Conservation (phyloP, 2,888 invertebrate species). For the Polydrusus cervinus region DNA sequence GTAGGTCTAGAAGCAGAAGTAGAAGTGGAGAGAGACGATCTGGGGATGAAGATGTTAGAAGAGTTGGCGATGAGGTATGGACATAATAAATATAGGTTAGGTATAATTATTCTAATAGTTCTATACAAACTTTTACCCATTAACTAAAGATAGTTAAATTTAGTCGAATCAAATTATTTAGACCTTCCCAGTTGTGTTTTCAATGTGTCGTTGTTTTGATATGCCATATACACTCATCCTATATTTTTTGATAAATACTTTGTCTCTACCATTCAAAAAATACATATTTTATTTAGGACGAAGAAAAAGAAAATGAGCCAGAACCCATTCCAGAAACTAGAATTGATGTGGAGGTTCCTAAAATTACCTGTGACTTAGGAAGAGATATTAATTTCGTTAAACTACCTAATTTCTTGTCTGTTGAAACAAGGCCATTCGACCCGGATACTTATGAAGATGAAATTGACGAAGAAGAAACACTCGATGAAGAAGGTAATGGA, state of each 20-base stretch:
- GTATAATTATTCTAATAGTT: neutral
- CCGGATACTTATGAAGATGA: slow-evolving; percentile 97
- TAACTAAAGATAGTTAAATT: too few species aligned
- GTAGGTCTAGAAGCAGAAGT: slow-evolving; percentile 66
- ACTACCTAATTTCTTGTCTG: slow-evolving; percentile 97
- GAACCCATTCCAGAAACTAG: slow-evolving; percentile 92
- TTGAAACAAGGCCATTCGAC: slow-evolving; percentile 97
- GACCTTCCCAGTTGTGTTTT: too few species aligned
- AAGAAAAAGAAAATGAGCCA: slow-evolving; percentile 82
- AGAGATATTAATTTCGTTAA: slow-evolving; percentile 96
- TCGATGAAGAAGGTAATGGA: slow-evolving; percentile 92
- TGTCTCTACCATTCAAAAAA: too few species aligned
- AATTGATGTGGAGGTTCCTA: slow-evolving; percentile 97
- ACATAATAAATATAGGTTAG: slow-evolving; percentile 31
- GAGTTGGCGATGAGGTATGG: slow-evolving; percentile 61
- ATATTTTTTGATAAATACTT: too few species aligned
- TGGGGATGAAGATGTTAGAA: slow-evolving; percentile 71
- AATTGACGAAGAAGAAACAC: slow-evolving; percentile 97
- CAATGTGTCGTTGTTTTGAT: too few species aligned
- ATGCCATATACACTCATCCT: too few species aligned
- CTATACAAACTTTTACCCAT: too few species aligned
- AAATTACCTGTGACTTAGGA: slow-evolving; percentile 94
- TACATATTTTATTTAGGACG: slow-evolving; percentile 70
- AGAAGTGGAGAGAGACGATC: slow-evolving; percentile 59
- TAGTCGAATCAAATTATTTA: too few species aligned